Evolutionary conservation across 2,888 invertebrate species (phyloP).

Genomic region (Muschampia plurimacula): DNA sequence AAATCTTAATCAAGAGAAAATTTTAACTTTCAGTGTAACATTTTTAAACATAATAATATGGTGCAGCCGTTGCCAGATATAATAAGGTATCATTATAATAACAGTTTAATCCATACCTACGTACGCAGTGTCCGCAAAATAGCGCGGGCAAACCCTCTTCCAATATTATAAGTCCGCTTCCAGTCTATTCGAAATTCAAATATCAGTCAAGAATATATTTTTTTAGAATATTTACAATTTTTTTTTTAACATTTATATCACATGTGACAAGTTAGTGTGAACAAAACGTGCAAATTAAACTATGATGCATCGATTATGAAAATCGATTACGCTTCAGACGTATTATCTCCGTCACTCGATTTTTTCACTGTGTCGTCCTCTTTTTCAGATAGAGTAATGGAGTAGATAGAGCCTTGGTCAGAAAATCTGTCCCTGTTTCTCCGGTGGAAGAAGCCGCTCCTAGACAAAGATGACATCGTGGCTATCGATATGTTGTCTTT

Average conservation of each 20-base stretch:
- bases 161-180: not conserved
- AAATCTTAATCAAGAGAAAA: too few relatives aligned
- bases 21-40: too few relatives aligned
- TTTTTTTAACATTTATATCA: slow-evolving; percentile 29
- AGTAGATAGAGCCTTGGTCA: slow-evolving; percentile 66
- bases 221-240: slow-evolving; percentile 21
- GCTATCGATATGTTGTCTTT: slow-evolving; percentile 80
- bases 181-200: not conserved
- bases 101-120: too few relatives aligned
- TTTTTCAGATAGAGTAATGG: slow-evolving; percentile 80
- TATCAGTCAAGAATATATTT: not conserved
- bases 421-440: slow-evolving; percentile 76
- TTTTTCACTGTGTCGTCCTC: slow-evolving; percentile 70
- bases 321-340: slow-evolving; percentile 76
- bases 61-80: too few relatives aligned
- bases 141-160: too few relatives aligned
- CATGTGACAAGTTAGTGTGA: slow-evolving; percentile 38
- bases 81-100: too few relatives aligned
- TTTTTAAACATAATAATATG: too few relatives aligned
- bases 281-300: slow-evolving; percentile 41
- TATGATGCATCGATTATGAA: slow-evolving; percentile 4
- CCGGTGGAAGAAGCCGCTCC: slow-evolving; percentile 71
- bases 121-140: too few relatives aligned
- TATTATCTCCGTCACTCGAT: slow-evolving; percentile 73
- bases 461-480: slow-evolving; percentile 74